These are phyloP conservation scores for Catocala fraxini DNA, from an alignment of 2,888 invertebrate species.

Conservation along the genomic window DNA sequence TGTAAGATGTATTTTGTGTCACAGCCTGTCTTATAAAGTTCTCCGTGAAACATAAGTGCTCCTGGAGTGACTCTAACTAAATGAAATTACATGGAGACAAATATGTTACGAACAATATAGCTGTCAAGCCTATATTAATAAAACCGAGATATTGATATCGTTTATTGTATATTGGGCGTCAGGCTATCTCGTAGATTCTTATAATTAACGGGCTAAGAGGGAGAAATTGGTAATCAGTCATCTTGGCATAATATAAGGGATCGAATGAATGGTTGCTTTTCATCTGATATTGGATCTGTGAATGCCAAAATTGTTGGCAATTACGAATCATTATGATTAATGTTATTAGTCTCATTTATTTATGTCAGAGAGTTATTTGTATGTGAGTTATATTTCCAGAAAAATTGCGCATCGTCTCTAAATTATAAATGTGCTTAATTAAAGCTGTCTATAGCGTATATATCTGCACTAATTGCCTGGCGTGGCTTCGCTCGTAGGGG, in stretches of 20 bases:
- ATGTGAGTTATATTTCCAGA: too few relatives aligned
- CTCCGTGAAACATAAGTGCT: constrained; percentile 6
- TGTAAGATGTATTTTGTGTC: constrained; percentile 6
- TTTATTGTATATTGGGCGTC: constrained; percentile 1
- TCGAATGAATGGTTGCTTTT: too few relatives aligned
- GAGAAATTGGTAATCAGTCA: too few relatives aligned
- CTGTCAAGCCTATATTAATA: constrained; percentile 2
- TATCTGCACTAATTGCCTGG: too few relatives aligned
- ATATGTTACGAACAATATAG: constrained; percentile 14
- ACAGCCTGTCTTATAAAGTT: constrained; percentile 13
- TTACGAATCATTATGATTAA: neutral
- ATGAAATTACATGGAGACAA: constrained; percentile 21
- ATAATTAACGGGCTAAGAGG: neutral
- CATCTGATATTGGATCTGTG: neutral
- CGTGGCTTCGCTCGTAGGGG: too few relatives aligned
- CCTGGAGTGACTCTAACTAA: constrained; percentile 12
- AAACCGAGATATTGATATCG: constrained; percentile 4
- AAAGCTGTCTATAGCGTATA: too few relatives aligned
- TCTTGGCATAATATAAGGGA: too few relatives aligned
- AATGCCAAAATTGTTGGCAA: neutral
- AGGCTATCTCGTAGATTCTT: neutral
- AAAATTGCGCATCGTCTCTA: too few relatives aligned
- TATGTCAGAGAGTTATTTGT: too few relatives aligned
- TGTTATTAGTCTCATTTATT: too few relatives aligned
- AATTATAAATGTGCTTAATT: too few relatives aligned